These are phyloP conservation scores for Mobula birostris DNA, from an alignment of 2,113 vertebrate genomes.

Conservation along the genomic window DNA sequence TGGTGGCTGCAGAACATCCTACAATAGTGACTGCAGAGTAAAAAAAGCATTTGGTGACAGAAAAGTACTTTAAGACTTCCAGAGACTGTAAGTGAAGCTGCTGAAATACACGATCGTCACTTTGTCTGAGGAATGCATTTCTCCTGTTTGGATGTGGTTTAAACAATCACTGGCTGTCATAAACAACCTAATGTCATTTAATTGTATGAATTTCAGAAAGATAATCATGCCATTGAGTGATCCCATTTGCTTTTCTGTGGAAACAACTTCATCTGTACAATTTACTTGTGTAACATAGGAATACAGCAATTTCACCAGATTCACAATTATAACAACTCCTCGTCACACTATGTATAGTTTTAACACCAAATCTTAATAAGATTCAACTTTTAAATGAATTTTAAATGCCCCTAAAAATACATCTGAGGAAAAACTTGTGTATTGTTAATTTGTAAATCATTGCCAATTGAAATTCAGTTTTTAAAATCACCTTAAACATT, in stretches of 20 bases:
- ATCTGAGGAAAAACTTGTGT: not conserved
- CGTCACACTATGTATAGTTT: not conserved
- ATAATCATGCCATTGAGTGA: not conserved
- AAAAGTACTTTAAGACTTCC: not conserved
- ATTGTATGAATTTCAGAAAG: not conserved
- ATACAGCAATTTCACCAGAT: not conserved
- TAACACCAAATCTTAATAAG: not conserved
- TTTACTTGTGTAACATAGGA: not conserved
- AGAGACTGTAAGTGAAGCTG: not conserved
- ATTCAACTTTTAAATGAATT: not conserved
- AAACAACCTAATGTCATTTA: not conserved
- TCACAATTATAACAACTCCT: not conserved
- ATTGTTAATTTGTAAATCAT: not conserved
- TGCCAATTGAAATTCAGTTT: not conserved
- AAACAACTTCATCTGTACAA: not conserved
- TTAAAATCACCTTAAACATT: not conserved
- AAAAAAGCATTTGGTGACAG: not conserved
- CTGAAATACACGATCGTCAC: not conserved
- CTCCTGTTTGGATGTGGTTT: not conserved
- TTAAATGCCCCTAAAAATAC: not conserved
- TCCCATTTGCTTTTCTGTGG: not conserved
- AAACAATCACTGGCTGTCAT: not conserved
- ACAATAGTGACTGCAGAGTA: not conserved
- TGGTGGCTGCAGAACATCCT: not conserved
- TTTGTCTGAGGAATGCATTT: not conserved